Conservation (phyloP, 2,888 invertebrate genomes). For the Coleophora flavipennella region DNA sequence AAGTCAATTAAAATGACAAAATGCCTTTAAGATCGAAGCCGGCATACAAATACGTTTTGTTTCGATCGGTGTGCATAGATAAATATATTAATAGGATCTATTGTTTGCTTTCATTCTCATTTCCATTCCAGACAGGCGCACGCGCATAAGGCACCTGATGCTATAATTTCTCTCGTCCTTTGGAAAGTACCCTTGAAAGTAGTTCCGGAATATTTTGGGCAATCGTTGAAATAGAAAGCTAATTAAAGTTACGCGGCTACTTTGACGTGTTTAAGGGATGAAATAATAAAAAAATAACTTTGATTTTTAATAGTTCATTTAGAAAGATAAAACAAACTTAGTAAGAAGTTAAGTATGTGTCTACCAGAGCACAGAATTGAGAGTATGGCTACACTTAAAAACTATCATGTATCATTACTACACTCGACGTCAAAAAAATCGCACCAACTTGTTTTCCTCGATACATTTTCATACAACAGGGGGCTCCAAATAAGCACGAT, state of each 20-base stretch:
- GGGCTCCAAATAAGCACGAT: too few relatives aligned
- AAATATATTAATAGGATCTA: slow-evolving; percentile 64
- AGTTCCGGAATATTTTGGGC: slow-evolving; percentile 61
- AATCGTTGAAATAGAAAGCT: slow-evolving; percentile 61
- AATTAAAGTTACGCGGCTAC: slow-evolving; percentile 24
- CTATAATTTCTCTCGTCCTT: slow-evolving; percentile 68
- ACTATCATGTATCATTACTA: too few relatives aligned
- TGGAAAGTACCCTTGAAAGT: slow-evolving; percentile 64
- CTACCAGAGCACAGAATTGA: too few relatives aligned
- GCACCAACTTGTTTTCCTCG: too few relatives aligned
- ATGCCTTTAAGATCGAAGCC: slow-evolving; percentile 18
- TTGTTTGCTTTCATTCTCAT: slow-evolving; percentile 56
- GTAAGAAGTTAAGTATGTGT: too few relatives aligned
- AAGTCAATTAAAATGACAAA: slow-evolving; percentile 20
- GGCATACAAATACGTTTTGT: slow-evolving; percentile 24
- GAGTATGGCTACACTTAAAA: too few relatives aligned
- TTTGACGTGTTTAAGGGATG: background rate
- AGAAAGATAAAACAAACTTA: too few relatives aligned
- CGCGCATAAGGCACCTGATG: slow-evolving; percentile 42
- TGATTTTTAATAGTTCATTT: too few relatives aligned
- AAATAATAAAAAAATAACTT: background rate
- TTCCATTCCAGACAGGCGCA: slow-evolving; percentile 41
- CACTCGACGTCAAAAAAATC: too few relatives aligned
- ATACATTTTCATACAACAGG: too few relatives aligned
- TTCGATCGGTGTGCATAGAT: slow-evolving; percentile 20